Evolutionary conservation across 2,888 invertebrate species (phyloP).

Genomic region (Pandemis heparana): DNA sequence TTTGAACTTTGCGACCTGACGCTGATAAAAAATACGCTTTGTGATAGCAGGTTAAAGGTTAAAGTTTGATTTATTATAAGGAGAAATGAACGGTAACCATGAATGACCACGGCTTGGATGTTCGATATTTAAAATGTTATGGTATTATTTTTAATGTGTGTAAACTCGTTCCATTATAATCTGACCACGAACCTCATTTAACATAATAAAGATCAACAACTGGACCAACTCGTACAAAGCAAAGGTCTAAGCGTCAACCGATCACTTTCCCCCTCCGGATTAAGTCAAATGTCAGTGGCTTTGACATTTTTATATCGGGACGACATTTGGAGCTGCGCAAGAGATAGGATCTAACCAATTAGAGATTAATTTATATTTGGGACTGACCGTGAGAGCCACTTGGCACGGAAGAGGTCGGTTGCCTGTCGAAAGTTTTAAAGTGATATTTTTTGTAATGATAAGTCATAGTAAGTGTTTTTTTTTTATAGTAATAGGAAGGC

Average conservation of each 20-base stretch:
- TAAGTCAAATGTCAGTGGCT: constrained; percentile 81
- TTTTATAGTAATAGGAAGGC: too few relatives aligned
- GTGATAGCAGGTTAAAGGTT: too few relatives aligned
- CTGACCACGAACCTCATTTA: not conserved
- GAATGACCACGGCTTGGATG: not conserved
- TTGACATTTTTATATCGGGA: constrained; percentile 82
- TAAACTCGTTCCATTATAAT: not conserved
- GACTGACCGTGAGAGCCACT: constrained; percentile 39
- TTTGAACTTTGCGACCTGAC: too few relatives aligned
- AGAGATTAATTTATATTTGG: constrained; percentile 75
- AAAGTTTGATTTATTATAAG: too few relatives aligned
- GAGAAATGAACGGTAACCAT: not conserved
- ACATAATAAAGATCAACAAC: constrained; percentile 14
- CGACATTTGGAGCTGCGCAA: constrained; percentile 79
- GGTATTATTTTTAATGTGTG: not conserved
- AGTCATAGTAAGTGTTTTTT: too few relatives aligned
- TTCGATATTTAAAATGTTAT: not conserved
- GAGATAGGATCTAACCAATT: constrained; percentile 80
- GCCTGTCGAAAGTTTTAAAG: not conserved
- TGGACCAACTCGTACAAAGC: constrained; percentile 17
- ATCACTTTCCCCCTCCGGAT: constrained; percentile 79
- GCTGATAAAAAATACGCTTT: not conserved
- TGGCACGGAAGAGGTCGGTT: not conserved
- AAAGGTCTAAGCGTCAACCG: constrained; percentile 56
- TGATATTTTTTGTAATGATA: not conserved